Evolutionary conservation across 2,888 invertebrate species (phyloP), one percentile per base, ranked within the genome.

Genomic region (Watsonalla cultraria): DNA sequence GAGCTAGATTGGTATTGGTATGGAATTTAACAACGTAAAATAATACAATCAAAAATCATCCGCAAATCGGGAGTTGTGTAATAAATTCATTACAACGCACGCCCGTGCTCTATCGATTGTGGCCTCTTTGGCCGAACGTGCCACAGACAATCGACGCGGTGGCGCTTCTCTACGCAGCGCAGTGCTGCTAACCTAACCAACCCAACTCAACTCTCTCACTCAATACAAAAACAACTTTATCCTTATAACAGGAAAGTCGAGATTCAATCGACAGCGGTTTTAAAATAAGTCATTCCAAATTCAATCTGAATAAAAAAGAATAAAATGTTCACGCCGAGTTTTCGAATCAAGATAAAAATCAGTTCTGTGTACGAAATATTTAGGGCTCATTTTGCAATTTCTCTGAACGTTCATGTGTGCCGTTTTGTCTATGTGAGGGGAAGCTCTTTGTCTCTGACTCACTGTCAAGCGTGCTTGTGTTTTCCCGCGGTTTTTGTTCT

Each of bases 401-500:
- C 56, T 48, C 56, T 48, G 45, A 51, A 52, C 34, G 35, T 51
- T 56, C 54, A 65, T 66, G 76, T 86, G 72, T 70, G 78, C 80
- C 79, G 76, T 89, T 88, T 82, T 80, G 77, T 74, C 72, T 65
- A 59, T 71, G 71, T 68, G 76, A 73, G 72, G 73, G 70, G 70
- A 68, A 70, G 81, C 78, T 82, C 89, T 90, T 90, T 90, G 89
- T 90, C 86, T 89, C 86, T 86, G 86, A 78, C 82, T 88, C 86
- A 81, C 85, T 88, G 88, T 89, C 87, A 88, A 90, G 90, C 84
- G 76, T 87, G 84, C 90, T 90, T 86, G 80, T 88, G 86, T 88
- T 86, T 86, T 87, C 86, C 87, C 89, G 88, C 88, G 86, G 87
- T 90, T 89, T 90, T 90, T 90, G 90, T 89, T 89, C 86, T 89